A percentile compares a stretch with the other conserved stretches of the same genome.
These are phyloP conservation scores for Eurosta solidaginis DNA, from an alignment of 1,140 invertebrate species.

Conservation along the genomic window DNA sequence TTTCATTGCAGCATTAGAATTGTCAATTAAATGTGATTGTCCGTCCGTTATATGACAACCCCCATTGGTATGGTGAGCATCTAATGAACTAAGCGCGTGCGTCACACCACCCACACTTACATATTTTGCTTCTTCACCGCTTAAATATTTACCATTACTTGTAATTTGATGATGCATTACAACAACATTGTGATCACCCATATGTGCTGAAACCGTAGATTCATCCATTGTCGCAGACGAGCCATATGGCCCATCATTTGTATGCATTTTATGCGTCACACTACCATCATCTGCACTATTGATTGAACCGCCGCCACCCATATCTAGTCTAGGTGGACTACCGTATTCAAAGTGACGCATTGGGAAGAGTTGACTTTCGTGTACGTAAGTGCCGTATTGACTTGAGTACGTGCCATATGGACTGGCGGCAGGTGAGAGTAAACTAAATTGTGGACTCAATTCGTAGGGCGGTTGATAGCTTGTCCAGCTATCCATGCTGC, in stretches of 20 bases:
- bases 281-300: constrained; percentile 39
- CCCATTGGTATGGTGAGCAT: not conserved
- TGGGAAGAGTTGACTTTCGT: constrained; percentile 57
- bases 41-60: constrained; percentile 27
- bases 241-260: constrained; percentile 32
- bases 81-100: constrained; percentile 14
- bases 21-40: constrained; percentile 33
- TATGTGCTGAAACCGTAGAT: not conserved
- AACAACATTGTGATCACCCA: constrained; percentile 1
- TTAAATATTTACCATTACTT: constrained; percentile 50
- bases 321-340: constrained; percentile 54
- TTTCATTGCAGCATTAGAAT: constrained; percentile 35
- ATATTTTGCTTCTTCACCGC: constrained; percentile 50
- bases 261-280: constrained; percentile 33
- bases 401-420: constrained; percentile 64
- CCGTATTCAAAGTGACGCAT: constrained; percentile 58
- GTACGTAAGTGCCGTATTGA: constrained; percentile 57
- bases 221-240: constrained; percentile 26
- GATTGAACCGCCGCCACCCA: constrained; percentile 34
- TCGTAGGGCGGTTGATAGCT: constrained; percentile 77
- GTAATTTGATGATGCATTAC: constrained; percentile 37
- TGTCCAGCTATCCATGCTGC: constrained; percentile 72
- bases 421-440: constrained; percentile 71
- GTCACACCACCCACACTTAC: constrained; percentile 34
- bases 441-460: constrained; percentile 71